Evolutionary conservation across 2,113 vertebrate species (phyloP).

Genomic region (Poicephalus gulielmi): DNA sequence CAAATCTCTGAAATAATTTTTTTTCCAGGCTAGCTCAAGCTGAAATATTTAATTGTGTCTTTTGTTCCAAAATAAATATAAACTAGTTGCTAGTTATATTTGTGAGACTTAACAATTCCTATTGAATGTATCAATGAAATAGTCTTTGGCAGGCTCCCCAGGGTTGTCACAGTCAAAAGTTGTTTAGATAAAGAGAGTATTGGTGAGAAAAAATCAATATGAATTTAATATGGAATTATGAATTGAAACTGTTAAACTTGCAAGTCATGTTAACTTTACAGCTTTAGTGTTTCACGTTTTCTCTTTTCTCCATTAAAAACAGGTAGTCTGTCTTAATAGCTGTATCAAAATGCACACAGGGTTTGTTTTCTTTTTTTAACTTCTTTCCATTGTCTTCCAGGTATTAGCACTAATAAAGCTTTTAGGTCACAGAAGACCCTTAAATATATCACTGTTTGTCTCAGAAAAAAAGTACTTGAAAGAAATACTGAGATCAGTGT

Average conservation of each 20-base stretch:
- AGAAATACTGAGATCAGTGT: background rate
- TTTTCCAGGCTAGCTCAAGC: background rate
- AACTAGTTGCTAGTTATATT: background rate
- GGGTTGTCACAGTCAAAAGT: background rate
- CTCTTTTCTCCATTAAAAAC: background rate
- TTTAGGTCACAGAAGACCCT: background rate
- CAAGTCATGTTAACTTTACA: background rate
- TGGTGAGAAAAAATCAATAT: background rate
- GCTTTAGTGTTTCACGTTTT: background rate
- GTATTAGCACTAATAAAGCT: background rate
- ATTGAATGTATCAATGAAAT: background rate
- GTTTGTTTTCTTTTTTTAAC: background rate
- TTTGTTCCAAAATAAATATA: background rate
- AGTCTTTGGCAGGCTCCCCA: background rate
- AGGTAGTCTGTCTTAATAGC: background rate
- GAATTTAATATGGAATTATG: constrained; percentile 4
- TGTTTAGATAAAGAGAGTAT: background rate
- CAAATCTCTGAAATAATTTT: background rate
- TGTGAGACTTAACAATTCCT: background rate
- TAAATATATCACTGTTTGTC: background rate
- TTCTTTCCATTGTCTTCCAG: background rate
- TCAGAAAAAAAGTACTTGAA: background rate
- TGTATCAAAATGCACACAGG: background rate
- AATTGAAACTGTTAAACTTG: constrained; percentile 3
- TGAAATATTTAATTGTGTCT: background rate